Evolutionary conservation across 2,797 vertebrate genomes (phyloP).

Genomic region (Enteromius unitaeniatus): DNA sequence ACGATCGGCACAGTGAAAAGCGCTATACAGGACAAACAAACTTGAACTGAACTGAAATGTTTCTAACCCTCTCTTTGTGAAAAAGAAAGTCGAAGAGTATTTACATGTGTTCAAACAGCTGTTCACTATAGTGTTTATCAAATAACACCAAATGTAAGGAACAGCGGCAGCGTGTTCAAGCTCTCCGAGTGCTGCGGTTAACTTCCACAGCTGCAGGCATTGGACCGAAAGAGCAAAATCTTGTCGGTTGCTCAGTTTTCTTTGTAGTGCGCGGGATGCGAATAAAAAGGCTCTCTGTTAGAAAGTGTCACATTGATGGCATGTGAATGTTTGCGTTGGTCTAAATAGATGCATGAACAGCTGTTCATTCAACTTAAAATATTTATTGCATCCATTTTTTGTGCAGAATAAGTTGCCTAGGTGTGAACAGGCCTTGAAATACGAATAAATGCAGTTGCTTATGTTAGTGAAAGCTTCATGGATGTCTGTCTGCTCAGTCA

Average conservation of each 20-base stretch:
- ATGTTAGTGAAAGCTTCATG: background rate
- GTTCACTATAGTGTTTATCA: background rate
- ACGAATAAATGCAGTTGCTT: too few relatives aligned
- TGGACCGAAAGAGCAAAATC: background rate
- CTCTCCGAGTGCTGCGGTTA: background rate
- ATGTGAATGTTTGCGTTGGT: background rate
- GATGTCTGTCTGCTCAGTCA: background rate
- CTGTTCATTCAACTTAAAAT: background rate
- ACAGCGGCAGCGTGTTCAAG: background rate
- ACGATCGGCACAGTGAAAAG: too few relatives aligned
- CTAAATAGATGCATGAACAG: background rate
- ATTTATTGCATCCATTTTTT: background rate
- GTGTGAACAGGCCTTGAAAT: background rate
- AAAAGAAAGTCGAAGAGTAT: background rate
- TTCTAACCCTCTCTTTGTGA: background rate
- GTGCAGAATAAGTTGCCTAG: background rate
- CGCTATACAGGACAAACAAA: too few relatives aligned
- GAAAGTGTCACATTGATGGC: background rate
- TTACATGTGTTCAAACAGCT: background rate
- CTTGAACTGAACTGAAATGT: background rate
- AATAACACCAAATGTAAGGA: background rate
- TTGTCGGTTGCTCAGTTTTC: background rate
- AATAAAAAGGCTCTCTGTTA: background rate
- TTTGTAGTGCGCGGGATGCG: background rate
- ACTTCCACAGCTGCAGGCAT: background rate